A percentile compares a stretch with the other conserved stretches of the same genome.
These are phyloP conservation scores for Emmelina monodactyla DNA, from an alignment of 2,888 invertebrate genomes.

Conservation along the genomic window DNA sequence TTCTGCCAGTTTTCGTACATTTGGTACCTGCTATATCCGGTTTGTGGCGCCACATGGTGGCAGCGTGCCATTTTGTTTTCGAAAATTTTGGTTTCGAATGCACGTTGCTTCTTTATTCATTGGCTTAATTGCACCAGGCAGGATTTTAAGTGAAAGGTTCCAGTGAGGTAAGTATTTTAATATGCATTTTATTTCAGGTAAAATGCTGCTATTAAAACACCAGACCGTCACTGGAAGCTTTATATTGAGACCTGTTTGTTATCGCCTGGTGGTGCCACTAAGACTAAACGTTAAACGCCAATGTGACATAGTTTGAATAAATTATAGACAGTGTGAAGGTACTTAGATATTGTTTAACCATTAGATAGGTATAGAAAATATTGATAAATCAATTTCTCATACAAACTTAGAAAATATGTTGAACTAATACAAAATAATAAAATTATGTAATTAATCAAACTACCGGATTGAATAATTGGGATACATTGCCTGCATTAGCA, in stretches of 20 bases:
- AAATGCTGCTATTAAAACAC: conserved; percentile 6
- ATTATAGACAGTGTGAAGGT: too few relatives aligned
- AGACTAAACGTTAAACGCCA: too few relatives aligned
- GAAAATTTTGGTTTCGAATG: too few relatives aligned
- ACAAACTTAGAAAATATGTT: background rate
- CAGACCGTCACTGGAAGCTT: conserved; percentile 5
- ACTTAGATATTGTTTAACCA: too few relatives aligned
- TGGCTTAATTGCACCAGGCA: too few relatives aligned
- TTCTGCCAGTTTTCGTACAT: background rate
- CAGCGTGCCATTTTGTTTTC: background rate
- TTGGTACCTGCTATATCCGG: background rate
- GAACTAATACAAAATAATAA: background rate
- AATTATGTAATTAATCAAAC: background rate
- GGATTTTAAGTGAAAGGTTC: too few relatives aligned
- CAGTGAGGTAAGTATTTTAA: conserved; percentile 7
- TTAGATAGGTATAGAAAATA: background rate
- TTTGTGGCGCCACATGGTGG: background rate
- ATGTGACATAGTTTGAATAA: too few relatives aligned
- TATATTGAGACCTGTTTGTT: conserved; percentile 5
- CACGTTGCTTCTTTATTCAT: background rate
- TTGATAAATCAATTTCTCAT: background rate
- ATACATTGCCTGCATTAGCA: background rate
- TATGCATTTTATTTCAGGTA: too few relatives aligned
- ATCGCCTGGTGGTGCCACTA: too few relatives aligned
- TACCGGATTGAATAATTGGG: background rate